Evolutionary conservation across 2,797 vertebrate species (phyloP).

Genomic region (Chelonia mydas): DNA sequence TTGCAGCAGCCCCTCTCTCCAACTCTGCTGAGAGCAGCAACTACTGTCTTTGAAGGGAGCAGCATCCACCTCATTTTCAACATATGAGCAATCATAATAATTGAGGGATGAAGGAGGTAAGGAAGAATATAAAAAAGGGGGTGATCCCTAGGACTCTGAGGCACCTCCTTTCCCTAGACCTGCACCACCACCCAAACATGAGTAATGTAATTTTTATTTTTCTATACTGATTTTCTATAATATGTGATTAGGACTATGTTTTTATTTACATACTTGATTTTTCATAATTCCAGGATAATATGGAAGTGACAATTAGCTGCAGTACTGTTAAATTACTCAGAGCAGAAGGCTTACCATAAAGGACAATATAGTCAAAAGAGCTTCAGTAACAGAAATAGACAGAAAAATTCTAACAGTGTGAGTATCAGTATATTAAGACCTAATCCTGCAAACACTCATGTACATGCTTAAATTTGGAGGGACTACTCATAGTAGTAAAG

Average conservation of each 20-base stretch:
- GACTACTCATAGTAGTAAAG: too few relatives aligned
- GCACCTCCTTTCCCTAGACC: not conserved
- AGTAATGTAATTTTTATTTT: not conserved
- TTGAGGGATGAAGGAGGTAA: not conserved
- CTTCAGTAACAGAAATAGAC: not conserved
- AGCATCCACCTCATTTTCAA: not conserved
- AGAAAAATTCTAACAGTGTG: not conserved
- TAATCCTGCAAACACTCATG: not conserved
- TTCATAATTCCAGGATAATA: not conserved
- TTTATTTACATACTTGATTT: not conserved
- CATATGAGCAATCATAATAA: not conserved
- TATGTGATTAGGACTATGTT: not conserved
- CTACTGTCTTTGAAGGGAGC: not conserved
- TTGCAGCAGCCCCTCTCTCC: not conserved
- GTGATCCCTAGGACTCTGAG: not conserved
- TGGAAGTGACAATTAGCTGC: not conserved
- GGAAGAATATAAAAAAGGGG: not conserved
- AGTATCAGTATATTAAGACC: not conserved
- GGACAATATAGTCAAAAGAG: not conserved
- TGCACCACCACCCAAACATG: not conserved
- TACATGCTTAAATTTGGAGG: too few relatives aligned
- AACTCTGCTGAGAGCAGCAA: not conserved
- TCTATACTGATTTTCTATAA: not conserved
- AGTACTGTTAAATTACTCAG: not conserved
- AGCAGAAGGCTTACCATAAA: not conserved